Conservation (phyloP, 2,113 vertebrate genomes). For the Raja brachyura region DNA sequence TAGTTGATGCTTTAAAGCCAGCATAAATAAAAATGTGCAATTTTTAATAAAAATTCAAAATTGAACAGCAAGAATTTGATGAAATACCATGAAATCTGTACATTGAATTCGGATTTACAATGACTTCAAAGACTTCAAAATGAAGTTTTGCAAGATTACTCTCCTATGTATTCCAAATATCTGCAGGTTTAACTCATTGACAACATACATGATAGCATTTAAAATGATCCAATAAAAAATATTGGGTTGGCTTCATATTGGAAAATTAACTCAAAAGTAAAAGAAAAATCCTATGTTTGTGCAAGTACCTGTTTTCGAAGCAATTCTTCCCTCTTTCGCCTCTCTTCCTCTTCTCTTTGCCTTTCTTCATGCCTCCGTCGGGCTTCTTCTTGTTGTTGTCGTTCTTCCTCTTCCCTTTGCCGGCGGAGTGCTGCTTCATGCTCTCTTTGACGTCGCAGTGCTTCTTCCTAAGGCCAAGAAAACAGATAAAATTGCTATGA, state of each 20-base stretch:
- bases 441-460: conserved; percentile 57
- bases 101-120: not conserved
- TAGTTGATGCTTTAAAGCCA: not conserved
- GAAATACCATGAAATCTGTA: not conserved
- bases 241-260: not conserved
- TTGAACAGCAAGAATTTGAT: not conserved
- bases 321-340: conserved; percentile 78
- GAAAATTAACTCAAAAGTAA: not conserved
- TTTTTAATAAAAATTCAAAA: too few relatives aligned
- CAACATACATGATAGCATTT: not conserved
- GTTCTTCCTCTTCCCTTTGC: conserved; percentile 85
- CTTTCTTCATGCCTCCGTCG: conserved; percentile 78
- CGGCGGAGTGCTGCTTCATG: conserved; percentile 68
- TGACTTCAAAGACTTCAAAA: not conserved
- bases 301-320: conserved; percentile 79
- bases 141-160: not conserved
- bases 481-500: not conserved
- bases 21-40: not conserved
- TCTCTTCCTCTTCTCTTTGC: conserved; percentile 84
- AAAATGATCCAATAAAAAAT: not conserved
- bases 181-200: not conserved
- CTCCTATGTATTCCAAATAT: not conserved
- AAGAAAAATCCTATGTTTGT: not conserved
- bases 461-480: conserved; percentile 58
- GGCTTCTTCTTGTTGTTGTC: conserved; percentile 83